Conservation (phyloP, 2,888 invertebrate species). For the Drosophila atripex region DNA sequence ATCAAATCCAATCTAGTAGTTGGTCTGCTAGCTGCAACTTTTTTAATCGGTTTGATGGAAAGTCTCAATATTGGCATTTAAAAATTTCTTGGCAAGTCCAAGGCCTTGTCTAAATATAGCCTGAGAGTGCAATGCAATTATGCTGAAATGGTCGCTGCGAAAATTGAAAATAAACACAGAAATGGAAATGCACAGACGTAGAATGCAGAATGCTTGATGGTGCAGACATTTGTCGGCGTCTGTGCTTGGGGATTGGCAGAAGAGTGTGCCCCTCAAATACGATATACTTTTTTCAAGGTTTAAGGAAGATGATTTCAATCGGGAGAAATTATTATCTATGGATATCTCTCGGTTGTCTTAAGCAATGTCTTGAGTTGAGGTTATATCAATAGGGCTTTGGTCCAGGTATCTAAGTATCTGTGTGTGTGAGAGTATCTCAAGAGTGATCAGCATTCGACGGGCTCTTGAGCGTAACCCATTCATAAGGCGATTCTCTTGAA, state of each 20-base stretch:
- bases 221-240: neutral
- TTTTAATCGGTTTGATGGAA: conserved; percentile 28
- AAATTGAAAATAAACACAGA: neutral
- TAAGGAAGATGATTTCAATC: neutral
- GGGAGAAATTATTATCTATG: neutral
- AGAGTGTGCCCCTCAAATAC: too few relatives aligned
- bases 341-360: neutral
- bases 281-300: neutral
- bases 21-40: conserved; percentile 7
- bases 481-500: conserved; percentile 15
- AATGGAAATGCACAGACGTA: conserved; percentile 2
- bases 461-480: conserved; percentile 25
- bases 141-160: conserved; percentile 20
- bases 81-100: conserved; percentile 45
- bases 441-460: conserved; percentile 16
- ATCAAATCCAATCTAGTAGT: conserved; percentile 5
- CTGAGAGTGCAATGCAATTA: conserved; percentile 32
- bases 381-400: conserved; percentile 46
- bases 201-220: neutral
- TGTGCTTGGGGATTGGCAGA: neutral
- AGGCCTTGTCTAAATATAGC: conserved; percentile 33
- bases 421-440: neutral
- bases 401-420: neutral
- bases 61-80: conserved; percentile 43
- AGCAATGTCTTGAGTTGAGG: conserved; percentile 55